Percentiles rank a stretch among this genome's conserved stretches.
phyloP scores from a whole-genome alignment of 2,797 vertebrate genomes.

The Scomberomorus guttatus region DNA sequence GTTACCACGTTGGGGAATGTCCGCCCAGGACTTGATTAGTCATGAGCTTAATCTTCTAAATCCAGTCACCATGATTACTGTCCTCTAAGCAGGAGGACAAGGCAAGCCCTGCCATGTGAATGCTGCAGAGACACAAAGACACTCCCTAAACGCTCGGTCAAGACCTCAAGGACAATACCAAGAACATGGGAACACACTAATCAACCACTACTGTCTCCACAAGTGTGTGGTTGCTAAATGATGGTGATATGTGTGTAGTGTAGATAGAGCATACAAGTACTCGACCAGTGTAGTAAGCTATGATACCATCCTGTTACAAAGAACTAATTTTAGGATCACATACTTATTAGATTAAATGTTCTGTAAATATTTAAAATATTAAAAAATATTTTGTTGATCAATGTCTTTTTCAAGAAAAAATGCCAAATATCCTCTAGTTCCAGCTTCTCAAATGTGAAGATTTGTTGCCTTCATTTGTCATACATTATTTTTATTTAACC shows the following conservation, averaged over 20 bases:
- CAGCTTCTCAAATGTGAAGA: too few relatives aligned
- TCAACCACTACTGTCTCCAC: background rate
- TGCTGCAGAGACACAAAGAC: slow-evolving; percentile 8
- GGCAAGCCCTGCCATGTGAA: slow-evolving; percentile 24
- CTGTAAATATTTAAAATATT: background rate
- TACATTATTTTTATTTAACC: too few relatives aligned
- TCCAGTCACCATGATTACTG: slow-evolving; percentile 72
- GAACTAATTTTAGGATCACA: background rate
- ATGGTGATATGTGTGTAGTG: background rate
- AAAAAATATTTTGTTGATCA: too few relatives aligned
- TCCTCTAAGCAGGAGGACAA: slow-evolving; percentile 50
- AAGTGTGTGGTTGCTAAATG: background rate
- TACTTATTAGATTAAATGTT: slow-evolving; percentile 1
- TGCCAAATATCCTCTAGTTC: too few relatives aligned
- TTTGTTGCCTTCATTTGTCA: too few relatives aligned
- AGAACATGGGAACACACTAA: background rate
- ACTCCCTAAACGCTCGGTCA: slow-evolving; percentile 24
- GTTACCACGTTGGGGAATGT: slow-evolving; percentile 47
- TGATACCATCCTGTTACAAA: background rate
- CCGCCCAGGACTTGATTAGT: slow-evolving; percentile 68
- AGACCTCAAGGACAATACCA: slow-evolving; percentile 16
- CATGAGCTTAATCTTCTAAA: slow-evolving; percentile 81
- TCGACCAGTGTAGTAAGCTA: background rate
- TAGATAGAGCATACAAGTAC: background rate
- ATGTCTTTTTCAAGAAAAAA: too few relatives aligned